A percentile compares a stretch with the other conserved stretches of the same genome.
Conservation (phyloP, 1,140 invertebrate species). For the Cylas formicarius region DNA sequence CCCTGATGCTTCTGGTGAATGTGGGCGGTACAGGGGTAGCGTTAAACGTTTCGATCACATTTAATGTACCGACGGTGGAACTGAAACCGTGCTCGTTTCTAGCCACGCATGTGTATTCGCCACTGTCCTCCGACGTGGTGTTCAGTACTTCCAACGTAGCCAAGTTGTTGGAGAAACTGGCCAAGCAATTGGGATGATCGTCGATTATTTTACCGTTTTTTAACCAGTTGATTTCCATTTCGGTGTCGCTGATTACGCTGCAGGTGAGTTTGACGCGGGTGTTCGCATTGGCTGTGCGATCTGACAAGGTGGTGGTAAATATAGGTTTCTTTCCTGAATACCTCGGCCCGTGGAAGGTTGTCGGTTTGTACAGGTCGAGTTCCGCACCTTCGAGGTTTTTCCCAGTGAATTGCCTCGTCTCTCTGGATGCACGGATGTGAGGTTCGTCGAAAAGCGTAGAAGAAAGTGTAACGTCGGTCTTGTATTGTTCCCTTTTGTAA, state of each 20-base stretch:
- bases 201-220: conserved; percentile 58
- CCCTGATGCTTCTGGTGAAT: conserved; percentile 65
- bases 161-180: conserved; percentile 56
- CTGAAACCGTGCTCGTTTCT: conserved; percentile 64
- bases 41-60: conserved; percentile 63
- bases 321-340: conserved; percentile 55
- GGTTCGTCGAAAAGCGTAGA: too few species aligned
- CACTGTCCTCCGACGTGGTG: conserved; percentile 56
- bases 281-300: conserved; percentile 65
- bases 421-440: not conserved
- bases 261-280: conserved; percentile 75
- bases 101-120: conserved; percentile 67
- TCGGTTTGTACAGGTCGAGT: conserved; percentile 25
- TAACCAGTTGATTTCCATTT: conserved; percentile 74
- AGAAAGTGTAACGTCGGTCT: not conserved
- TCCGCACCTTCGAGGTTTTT: conserved; percentile 15
- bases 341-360: conserved; percentile 24
- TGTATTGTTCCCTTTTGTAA: conserved; percentile 18
- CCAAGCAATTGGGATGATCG: conserved; percentile 27
- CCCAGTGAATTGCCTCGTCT: not conserved
- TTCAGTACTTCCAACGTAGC: conserved; percentile 68
- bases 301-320: conserved; percentile 73
- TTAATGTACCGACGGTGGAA: conserved; percentile 60
- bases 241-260: conserved; percentile 71
- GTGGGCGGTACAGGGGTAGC: conserved; percentile 58